Percentiles rank a stretch among this genome's conserved stretches.
phyloP scores from a whole-genome alignment of 1,140 invertebrate species.

The Apis florea region DNA sequence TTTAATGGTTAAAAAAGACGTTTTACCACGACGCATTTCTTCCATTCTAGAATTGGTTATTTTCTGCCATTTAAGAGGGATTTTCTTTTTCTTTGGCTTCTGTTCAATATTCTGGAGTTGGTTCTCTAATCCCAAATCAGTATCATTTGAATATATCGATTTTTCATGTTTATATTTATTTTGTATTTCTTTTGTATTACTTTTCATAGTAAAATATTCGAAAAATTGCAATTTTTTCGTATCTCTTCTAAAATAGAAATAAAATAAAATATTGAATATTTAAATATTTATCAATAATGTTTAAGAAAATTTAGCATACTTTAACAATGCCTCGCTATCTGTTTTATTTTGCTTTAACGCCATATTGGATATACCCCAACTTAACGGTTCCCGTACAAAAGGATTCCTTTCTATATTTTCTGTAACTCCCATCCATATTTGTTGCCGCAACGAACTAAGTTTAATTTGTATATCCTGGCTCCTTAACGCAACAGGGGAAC shows the following conservation, averaged over 20 bases:
- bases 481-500: conserved; percentile 69
- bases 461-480: conserved; percentile 81
- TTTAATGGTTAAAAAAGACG: conserved; percentile 46
- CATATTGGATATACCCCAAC: conserved; percentile 83
- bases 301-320: conserved; percentile 67
- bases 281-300: neutral
- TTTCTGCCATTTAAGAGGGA: conserved; percentile 74
- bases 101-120: conserved; percentile 69
- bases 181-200: conserved; percentile 1
- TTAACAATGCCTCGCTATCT: conserved; percentile 80
- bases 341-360: conserved; percentile 79
- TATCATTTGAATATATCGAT: neutral
- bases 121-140: conserved; percentile 54
- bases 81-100: conserved; percentile 81
- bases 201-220: conserved; percentile 67
- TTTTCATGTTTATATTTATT: conserved; percentile 8
- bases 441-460: conserved; percentile 80
- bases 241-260: conserved; percentile 75
- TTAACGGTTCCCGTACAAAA: conserved; percentile 77
- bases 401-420: conserved; percentile 35
- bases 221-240: conserved; percentile 82
- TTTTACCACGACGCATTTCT: conserved; percentile 27
- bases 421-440: conserved; percentile 81
- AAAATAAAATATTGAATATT: neutral
- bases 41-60: conserved; percentile 49